These are phyloP conservation scores for Ormia ochracea DNA, from an alignment of 2,888 invertebrate genomes.

Conservation along the genomic window DNA sequence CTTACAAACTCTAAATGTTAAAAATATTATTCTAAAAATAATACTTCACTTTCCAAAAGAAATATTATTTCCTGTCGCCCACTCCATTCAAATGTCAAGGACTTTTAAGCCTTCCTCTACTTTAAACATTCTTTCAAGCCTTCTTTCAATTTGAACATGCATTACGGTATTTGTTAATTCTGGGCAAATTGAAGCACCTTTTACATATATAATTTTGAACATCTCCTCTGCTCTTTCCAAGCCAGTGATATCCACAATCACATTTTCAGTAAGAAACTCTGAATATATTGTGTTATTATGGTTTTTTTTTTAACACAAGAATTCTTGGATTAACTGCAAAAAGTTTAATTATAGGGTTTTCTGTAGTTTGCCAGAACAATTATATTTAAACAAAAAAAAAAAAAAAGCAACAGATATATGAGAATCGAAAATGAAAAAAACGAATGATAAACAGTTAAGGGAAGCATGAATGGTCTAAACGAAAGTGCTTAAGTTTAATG, in stretches of 20 bases:
- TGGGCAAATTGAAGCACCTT: not conserved
- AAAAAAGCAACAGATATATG: constrained; percentile 50
- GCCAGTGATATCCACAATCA: constrained; percentile 31
- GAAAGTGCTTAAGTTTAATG: constrained; percentile 76
- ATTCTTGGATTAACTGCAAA: constrained; percentile 49
- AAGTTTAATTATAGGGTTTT: constrained; percentile 63
- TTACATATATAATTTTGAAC: not conserved
- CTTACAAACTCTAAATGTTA: too few relatives aligned
- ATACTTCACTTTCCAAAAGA: too few relatives aligned
- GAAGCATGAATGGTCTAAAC: constrained; percentile 71
- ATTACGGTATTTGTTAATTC: too few relatives aligned
- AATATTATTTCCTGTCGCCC: too few relatives aligned
- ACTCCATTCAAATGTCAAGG: too few relatives aligned
- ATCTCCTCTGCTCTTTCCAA: not conserved
- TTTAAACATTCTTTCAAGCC: too few relatives aligned
- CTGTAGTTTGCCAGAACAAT: constrained; percentile 45
- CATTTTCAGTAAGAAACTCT: constrained; percentile 29
- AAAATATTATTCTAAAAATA: too few relatives aligned
- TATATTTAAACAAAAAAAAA: constrained; percentile 31
- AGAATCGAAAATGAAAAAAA: not conserved
- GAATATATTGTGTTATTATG: constrained; percentile 56
- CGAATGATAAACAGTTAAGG: constrained; percentile 59
- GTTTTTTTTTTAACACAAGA: constrained; percentile 52
- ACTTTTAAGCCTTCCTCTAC: too few relatives aligned
- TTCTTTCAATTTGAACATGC: too few relatives aligned